A percentile compares a stretch with the other conserved stretches of the same genome.
Evolutionary conservation across 1,140 invertebrate species (phyloP).

Genomic region (Neuroterus valhalla): DNA sequence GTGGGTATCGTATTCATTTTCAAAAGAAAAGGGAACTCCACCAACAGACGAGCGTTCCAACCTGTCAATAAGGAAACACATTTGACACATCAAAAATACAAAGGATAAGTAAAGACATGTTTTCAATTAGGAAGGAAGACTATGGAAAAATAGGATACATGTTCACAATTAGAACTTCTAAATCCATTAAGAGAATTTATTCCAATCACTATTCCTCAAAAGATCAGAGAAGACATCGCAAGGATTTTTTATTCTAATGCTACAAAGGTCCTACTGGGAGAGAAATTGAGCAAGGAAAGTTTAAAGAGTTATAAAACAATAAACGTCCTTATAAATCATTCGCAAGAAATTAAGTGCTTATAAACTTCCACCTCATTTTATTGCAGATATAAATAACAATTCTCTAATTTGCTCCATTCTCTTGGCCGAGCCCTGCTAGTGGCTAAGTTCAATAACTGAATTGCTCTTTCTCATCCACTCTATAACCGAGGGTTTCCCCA

Average conservation of each 20-base stretch:
- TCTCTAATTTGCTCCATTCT: conserved; percentile 12
- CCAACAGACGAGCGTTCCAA: conserved; percentile 13
- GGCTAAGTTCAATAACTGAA: conserved; percentile 61
- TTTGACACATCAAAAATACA: neutral
- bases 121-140: neutral
- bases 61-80: conserved; percentile 11
- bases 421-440: conserved; percentile 31
- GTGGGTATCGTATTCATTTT: neutral
- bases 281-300: too few relatives aligned
- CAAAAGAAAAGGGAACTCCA: neutral
- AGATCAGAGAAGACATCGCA: too few relatives aligned
- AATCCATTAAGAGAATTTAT: neutral
- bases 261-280: too few relatives aligned
- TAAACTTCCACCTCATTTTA: too few relatives aligned
- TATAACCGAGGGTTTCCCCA: conserved; percentile 40
- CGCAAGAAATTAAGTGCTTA: too few relatives aligned
- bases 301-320: too few relatives aligned
- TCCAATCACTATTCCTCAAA: neutral
- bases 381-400: conserved; percentile 17
- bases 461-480: conserved; percentile 53
- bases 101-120: neutral
- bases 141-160: neutral
- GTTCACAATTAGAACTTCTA: neutral
- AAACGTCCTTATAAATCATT: too few relatives aligned
- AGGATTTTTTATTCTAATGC: too few relatives aligned